Evolutionary conservation across 2,797 vertebrate genomes (phyloP).

Genomic region (Manis javanica): DNA sequence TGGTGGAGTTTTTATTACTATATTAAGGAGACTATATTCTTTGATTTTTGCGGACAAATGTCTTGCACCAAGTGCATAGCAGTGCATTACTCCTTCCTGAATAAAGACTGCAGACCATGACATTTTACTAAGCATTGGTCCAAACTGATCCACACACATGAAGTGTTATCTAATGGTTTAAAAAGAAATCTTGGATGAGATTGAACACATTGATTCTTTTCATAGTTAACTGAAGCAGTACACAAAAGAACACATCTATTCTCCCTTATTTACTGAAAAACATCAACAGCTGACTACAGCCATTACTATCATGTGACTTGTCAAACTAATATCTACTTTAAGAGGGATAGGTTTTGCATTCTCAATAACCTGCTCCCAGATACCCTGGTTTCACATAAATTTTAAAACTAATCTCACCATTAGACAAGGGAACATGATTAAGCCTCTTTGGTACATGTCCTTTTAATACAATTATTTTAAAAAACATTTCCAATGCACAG

Average conservation of each 20-base stretch:
- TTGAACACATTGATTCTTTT: not conserved
- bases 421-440: constrained; percentile 11
- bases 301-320: not conserved
- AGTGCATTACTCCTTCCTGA: not conserved
- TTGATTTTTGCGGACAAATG: constrained; percentile 4
- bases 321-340: not conserved
- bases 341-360: not conserved
- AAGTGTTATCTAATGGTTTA: constrained; percentile 9
- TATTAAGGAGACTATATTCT: not conserved
- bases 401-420: constrained; percentile 24
- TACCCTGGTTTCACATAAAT: not conserved
- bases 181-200: constrained; percentile 52
- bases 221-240: not conserved
- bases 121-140: not conserved
- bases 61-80: not conserved
- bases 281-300: not conserved
- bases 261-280: not conserved
- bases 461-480: not conserved
- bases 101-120: not conserved
- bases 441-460: not conserved
- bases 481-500: not conserved
- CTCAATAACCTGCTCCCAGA: not conserved
- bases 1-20: not conserved
- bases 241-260: not conserved
- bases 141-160: not conserved